Percentiles rank a stretch among this genome's conserved stretches.
Conservation (phyloP, 1,140 invertebrate species). For the Euura saliciscinereae region DNA sequence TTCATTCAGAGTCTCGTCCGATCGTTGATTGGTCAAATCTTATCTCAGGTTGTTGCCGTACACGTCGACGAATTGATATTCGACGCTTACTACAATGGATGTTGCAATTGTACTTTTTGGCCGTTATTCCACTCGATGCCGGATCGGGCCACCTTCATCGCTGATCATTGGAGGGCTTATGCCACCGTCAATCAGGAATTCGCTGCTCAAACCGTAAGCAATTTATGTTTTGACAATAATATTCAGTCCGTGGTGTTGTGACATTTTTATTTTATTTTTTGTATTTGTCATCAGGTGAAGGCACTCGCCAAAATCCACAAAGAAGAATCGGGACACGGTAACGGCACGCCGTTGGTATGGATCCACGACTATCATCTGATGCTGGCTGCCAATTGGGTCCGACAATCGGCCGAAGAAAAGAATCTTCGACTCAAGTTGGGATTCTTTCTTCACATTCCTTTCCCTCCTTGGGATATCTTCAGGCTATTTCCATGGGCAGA, state of each 20-base stretch:
- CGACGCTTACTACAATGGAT: constrained; percentile 89
- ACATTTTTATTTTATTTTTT: neutral
- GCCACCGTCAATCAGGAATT: constrained; percentile 82
- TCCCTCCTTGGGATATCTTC: constrained; percentile 92
- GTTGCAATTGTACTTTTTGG: constrained; percentile 92
- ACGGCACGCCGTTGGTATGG: constrained; percentile 79
- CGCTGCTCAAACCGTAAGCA: constrained; percentile 74
- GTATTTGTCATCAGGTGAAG: constrained; percentile 42
- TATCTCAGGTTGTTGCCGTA: constrained; percentile 77
- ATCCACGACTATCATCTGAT: constrained; percentile 93
- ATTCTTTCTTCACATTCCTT: constrained; percentile 92
- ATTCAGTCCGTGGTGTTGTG: too few relatives aligned
- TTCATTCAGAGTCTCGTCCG: too few relatives aligned
- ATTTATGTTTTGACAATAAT: neutral
- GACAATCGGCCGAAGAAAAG: constrained; percentile 81
- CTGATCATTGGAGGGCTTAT: constrained; percentile 84
- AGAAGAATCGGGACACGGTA: constrained; percentile 62
- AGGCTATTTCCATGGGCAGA: constrained; percentile 89
- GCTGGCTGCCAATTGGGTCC: constrained; percentile 86
- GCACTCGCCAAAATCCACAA: constrained; percentile 71
- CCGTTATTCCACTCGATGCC: constrained; percentile 92
- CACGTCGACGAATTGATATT: constrained; percentile 76
- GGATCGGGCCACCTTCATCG: constrained; percentile 76
- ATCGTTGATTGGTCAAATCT: too few relatives aligned
- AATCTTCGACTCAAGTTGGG: constrained; percentile 80